These are phyloP conservation scores for Agrochola litura DNA, from an alignment of 2,888 invertebrate species.

Conservation along the genomic window DNA sequence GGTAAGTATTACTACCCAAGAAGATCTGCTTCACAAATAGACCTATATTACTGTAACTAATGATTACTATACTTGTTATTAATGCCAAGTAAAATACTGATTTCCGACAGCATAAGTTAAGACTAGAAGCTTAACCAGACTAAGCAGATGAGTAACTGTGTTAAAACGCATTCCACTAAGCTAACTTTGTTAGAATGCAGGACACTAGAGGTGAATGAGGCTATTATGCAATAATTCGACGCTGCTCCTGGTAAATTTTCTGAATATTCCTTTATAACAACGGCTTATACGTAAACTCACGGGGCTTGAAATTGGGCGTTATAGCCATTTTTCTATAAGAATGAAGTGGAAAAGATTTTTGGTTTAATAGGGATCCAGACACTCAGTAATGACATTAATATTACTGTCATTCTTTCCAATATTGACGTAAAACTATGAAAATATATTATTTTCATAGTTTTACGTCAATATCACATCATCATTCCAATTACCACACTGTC, in stretches of 20 bases:
- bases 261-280: not conserved
- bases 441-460: no score
- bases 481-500: no score
- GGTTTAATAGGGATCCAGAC: no score
- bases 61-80: constrained; percentile 10
- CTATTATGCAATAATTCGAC: constrained; percentile 64
- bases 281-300: not conserved
- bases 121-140: constrained; percentile 10
- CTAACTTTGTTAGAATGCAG: constrained; percentile 42
- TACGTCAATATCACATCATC: no score
- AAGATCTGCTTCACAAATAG: constrained; percentile 1
- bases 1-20: not conserved
- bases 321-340: no score
- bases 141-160: constrained; percentile 52
- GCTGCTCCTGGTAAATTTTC: constrained; percentile 23
- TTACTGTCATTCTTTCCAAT: no score
- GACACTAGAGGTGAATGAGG: constrained; percentile 60
- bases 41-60: not conserved
- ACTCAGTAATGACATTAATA: no score
- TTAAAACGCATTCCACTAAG: constrained; percentile 62
- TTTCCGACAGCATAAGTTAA: not conserved
- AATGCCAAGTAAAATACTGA: constrained; percentile 16
- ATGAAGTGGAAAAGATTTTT: no score
- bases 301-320: not conserved
- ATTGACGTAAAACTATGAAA: no score